Evolutionary conservation across 2,113 vertebrate genomes (phyloP), one percentile per base, ranked within the genome.

Genomic region (Pleuronectes platessa): DNA sequence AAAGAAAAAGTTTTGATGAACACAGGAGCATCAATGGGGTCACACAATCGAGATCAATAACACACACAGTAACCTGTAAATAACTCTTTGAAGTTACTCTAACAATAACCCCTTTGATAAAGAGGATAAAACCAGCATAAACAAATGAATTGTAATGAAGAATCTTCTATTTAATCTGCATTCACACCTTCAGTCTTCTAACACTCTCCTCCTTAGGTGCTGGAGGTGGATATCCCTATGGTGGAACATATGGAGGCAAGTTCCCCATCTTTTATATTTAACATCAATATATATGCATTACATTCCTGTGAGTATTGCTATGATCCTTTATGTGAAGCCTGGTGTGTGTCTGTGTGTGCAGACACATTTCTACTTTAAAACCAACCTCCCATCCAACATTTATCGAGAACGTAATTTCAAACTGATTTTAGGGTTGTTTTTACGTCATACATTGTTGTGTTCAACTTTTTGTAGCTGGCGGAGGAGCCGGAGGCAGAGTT

Each of bases 141-240:
- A 42, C 4, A 27, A 11, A 63, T 54, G 2, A 54, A 24, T 15
- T 42, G 2, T n/a, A 10, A 15, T 15, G 42, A 45, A 4, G 13
- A 62, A 47, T 63, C 26, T 5, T 47, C 12, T 49, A 14, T 71
- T n/a, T 37, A 61, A 8, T 42, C 20, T 35, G 13, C 51, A 53
- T 53, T 60, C 15, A 49, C 49, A 67, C 31, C 26, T 42, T 4
- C 3, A 31, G 11, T 62, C 58, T 65, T 60, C 8, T 49, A 42
- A 62, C 55, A 15, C 47, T 51, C 12, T 56, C 71, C 47, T 88
- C 72, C 55, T 2, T 53, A 90, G 81, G 86, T 58, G 13, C 60
- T 71, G 84, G 75, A 71, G 82, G 26, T 71, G 88, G 58, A 37
- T 88, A 89, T 51, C 90, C 90, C 1, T 91, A 88, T 61, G 74